These are phyloP conservation scores for Samia ricini DNA, from an alignment of 1,140 invertebrate species.

Conservation along the genomic window DNA sequence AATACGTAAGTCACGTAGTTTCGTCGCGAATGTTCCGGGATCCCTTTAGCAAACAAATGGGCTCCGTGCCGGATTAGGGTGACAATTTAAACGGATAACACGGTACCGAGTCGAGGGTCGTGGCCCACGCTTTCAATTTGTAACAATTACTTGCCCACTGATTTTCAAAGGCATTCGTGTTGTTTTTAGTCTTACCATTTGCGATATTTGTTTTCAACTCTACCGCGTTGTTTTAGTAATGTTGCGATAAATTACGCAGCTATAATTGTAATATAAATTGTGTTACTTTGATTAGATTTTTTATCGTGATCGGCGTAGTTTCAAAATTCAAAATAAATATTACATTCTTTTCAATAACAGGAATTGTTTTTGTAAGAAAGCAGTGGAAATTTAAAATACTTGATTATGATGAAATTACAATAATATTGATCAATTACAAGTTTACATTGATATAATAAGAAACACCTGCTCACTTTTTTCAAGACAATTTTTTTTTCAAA, in stretches of 20 bases:
- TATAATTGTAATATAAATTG: no score
- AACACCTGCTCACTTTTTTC: no score
- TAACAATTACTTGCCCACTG: constrained; percentile 46
- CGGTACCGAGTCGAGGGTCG: constrained; percentile 32
- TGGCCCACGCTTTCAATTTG: constrained; percentile 45
- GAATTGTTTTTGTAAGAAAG: no score
- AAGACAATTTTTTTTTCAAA: no score
- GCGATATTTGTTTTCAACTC: neutral
- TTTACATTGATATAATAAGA: no score
- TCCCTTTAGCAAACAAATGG: constrained; percentile 68
- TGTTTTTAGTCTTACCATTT: neutral
- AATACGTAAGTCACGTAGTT: constrained; percentile 47
- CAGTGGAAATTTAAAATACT: no score
- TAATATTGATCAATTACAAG: no score
- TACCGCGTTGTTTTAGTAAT: neutral
- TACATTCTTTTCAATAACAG: no score
- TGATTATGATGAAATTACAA: no score
- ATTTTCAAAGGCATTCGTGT: constrained; percentile 3
- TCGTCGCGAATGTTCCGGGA: constrained; percentile 31
- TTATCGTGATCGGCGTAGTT: no score
- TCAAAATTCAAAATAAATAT: no score
- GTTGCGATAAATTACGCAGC: neutral
- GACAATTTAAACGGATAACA: constrained; percentile 51
- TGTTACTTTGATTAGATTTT: no score
- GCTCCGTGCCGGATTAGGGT: constrained; percentile 41